A percentile compares a stretch with the other conserved stretches of the same genome.
Conservation (phyloP, 2,888 invertebrate species). For the Halictus ligatus region DNA sequence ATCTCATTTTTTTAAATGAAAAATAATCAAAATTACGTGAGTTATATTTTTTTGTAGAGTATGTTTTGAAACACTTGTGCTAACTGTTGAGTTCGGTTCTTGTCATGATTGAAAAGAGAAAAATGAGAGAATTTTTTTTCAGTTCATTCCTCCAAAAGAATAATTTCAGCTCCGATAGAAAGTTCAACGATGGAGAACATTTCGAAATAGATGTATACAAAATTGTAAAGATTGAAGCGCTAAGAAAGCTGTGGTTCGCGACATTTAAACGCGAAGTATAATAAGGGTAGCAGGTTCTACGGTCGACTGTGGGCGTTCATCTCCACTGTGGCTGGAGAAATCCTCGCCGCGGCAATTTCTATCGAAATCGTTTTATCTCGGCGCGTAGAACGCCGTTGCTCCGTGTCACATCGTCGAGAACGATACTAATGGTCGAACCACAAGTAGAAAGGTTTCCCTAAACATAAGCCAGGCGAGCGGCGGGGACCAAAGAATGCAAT, state of each 20-base stretch:
- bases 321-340: background rate
- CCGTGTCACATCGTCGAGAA: slow-evolving; percentile 5
- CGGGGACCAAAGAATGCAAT: slow-evolving; percentile 20
- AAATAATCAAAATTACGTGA: too few species aligned
- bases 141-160: background rate
- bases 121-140: background rate
- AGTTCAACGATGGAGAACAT: background rate
- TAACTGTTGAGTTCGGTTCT: too few species aligned
- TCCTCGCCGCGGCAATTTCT: slow-evolving; percentile 2
- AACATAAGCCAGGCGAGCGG: background rate
- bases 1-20: too few species aligned
- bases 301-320: background rate
- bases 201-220: background rate
- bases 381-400: background rate
- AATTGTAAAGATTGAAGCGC: background rate
- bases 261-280: background rate
- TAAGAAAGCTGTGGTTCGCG: background rate
- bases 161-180: background rate
- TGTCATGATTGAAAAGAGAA: too few species aligned
- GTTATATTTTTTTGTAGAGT: too few species aligned
- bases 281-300: background rate
- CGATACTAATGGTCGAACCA: slow-evolving; percentile 34
- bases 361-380: slow-evolving; percentile 10
- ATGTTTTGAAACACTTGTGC: too few species aligned
- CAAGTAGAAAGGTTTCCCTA: slow-evolving; percentile 21